A percentile compares a stretch with the other conserved stretches of the same genome.
Evolutionary conservation across 2,797 vertebrate genomes (phyloP).

Genomic region (Oreochromis grahami): DNA sequence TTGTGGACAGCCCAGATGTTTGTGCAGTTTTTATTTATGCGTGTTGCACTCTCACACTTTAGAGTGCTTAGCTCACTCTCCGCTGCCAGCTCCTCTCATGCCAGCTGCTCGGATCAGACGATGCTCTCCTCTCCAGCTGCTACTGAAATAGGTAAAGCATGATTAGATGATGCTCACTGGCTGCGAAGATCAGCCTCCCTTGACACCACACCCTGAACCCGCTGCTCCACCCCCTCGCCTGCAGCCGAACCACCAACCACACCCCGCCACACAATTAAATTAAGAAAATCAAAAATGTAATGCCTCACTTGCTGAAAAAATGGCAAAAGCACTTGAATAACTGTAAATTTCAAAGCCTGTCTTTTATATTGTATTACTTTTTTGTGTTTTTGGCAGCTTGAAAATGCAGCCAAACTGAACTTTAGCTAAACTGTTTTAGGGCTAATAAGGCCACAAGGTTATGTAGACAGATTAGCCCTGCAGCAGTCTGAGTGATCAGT

Average conservation of each 20-base stretch:
- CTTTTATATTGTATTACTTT: neutral
- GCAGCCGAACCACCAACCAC: neutral
- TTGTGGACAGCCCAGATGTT: neutral
- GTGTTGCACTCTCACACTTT: neutral
- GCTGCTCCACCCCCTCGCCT: neutral
- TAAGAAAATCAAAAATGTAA: neutral
- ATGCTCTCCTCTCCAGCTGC: neutral
- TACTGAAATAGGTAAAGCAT: neutral
- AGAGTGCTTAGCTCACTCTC: neutral
- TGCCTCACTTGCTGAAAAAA: neutral
- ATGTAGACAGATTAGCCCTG: neutral
- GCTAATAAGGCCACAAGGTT: neutral
- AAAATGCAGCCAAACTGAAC: neutral
- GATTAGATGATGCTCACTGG: too few species aligned
- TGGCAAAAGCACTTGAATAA: neutral
- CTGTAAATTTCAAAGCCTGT: neutral
- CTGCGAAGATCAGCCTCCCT: too few species aligned
- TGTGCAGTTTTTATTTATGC: neutral
- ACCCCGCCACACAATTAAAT: neutral
- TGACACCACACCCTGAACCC: too few species aligned
- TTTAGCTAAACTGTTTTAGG: neutral
- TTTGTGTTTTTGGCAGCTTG: neutral
- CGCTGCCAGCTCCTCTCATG: neutral
- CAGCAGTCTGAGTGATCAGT: neutral
- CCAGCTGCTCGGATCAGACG: neutral